Base-by-base conservation (phyloP, 2,888 invertebrate genomes). In the Therioaphis trifolii region DNA sequence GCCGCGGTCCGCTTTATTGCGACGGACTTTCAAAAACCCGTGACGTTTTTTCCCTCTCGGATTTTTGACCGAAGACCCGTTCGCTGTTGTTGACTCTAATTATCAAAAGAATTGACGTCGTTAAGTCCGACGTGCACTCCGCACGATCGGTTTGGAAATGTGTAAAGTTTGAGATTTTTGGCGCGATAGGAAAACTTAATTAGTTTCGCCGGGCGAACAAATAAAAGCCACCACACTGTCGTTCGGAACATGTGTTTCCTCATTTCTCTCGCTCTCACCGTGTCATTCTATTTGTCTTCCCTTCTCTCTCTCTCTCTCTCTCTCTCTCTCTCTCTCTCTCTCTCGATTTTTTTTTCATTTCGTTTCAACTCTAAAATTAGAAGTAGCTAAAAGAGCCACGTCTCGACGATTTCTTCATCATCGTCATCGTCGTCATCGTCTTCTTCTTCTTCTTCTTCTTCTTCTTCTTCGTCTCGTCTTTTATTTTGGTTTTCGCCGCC, bases 111-210 rank as follows among this genome's bases (percentile, higher is more conserved):
- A 71, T 61, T 69, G 35, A 21, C n/a, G 24, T 55, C n/a, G 46
- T 71, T 43, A 21, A n/a, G 52, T 46, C 27, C 21, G 43, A 27
- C 46, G n/a, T 69, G 35, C 46, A 49, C 43, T 35, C 35, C 29
- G 61, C 43, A 15, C 61, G 49, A 80, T 71, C 43, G 80, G 80
- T 61, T 69, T 43, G 9, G 68, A 55, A 78, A 55, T n/a, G 72
- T 49, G 52, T 24, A 40, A 82, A 82, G 82, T 82, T 82, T 49
- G 21, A 74, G 74, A 82, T 82, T 72, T 72, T 82, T 82, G 82
- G 82, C 82, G 63, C 82, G 61, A 80, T 72, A 72, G 46, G 43
- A 66, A 74, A 74, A 82, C 82, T 72, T 82, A 82, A 82, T 82
- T 82, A 82, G 82, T 82, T 82, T 82, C 24, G 68, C 55, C 40